Conservation (phyloP, 1,140 invertebrate species). For the Hypsibius dujardini region DNA sequence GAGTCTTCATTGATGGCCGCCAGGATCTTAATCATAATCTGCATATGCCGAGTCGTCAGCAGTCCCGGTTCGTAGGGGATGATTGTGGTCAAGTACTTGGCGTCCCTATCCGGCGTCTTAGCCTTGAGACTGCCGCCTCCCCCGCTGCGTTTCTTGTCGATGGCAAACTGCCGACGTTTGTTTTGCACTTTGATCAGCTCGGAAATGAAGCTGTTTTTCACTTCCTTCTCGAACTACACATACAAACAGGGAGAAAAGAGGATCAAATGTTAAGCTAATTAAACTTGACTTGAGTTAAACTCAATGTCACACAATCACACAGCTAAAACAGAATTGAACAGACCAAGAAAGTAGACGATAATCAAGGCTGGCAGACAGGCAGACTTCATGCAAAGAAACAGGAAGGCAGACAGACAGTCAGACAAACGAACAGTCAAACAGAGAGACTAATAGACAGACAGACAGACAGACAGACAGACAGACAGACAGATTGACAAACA, state of each 20-base stretch:
- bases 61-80: constrained; percentile 80
- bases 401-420: no score
- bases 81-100: constrained; percentile 77
- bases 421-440: no score
- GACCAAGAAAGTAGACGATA: no score
- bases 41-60: constrained; percentile 71
- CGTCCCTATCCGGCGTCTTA: not conserved
- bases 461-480: no score
- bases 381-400: no score
- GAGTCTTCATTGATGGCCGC: constrained; percentile 98
- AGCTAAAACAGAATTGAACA: no score
- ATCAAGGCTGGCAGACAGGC: no score
- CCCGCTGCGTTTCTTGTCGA: constrained; percentile 51
- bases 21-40: constrained; percentile 91
- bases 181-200: constrained; percentile 86
- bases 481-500: no score
- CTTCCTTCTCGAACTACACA: constrained; percentile 86
- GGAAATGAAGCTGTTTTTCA: constrained; percentile 98
- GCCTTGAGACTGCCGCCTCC: constrained; percentile 27
- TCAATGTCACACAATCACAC: no score
- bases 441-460: no score
- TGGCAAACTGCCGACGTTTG: constrained; percentile 68
- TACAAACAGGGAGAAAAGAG: not conserved
- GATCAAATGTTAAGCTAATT: not conserved
- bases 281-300: no score